Evolutionary conservation across 2,888 invertebrate genomes (phyloP), one percentile per base, ranked within the genome.

Genomic region (Campoplex capitator): DNA sequence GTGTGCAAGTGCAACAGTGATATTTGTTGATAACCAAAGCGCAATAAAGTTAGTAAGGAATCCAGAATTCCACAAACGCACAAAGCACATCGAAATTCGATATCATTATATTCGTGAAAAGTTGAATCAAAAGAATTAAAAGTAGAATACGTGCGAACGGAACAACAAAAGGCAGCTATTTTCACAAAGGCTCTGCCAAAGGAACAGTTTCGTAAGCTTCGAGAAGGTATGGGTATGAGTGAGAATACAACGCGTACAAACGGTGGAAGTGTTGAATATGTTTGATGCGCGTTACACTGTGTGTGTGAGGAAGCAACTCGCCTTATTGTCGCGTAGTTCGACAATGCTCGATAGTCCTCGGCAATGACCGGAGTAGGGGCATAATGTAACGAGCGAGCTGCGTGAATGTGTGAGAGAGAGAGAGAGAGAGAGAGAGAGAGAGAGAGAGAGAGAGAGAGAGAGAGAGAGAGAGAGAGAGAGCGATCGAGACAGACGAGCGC

Each of bases 41-140:
- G 88, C 88, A 7, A 80, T 89, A 3, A 88, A 80, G 28, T 35
- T 91, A 54, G 80, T 88, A 2, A 85, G 88, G 23, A 90, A 89
- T 56, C 85, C 85, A 1, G 76, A 84, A 18, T 84, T 85, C 38
- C 86, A 90, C 48, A 78, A 77, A 13, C 51, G 86, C 28, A 89
- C 89, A 1, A 90, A 91, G 48, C 90, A 91, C 62, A 91, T 90
- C 13, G 86, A 85, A 38, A 67, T 90, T 0, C 51, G 84, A 13
- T 85, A 90, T 42, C 86, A 89, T 51, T 88, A 88, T 45, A 73
- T 89, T 0, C 67, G 88, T 32, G 84, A 7, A 71, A 51, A 71
- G 71, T 71, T 6, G 71, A 51, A 16, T 0, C 6, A 7, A 51
- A 51, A 18, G 32, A 51, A 8, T 7, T 71, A 32, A 32, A 18